Base-by-base conservation (phyloP, 2,113 vertebrate species). In the Scartelaos histophorus region DNA sequence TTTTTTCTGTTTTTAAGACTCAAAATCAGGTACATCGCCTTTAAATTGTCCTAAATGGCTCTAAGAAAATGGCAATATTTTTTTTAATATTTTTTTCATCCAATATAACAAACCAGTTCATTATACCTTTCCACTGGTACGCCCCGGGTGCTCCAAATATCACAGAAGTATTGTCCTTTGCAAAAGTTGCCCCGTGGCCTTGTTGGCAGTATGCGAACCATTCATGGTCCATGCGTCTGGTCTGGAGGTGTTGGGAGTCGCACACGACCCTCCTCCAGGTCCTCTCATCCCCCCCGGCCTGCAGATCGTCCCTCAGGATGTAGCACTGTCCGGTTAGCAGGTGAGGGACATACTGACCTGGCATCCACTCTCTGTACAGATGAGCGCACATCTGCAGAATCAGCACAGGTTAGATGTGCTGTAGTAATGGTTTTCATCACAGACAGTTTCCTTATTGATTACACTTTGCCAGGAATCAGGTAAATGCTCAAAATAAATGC, bases 191-290 rank as follows among this genome's bases (percentile, higher is more conserved):
- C 73, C 95, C 95, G 47, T 97, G 94, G 38, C 97, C 97, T 90
- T 98, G 97, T 82, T 98, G 97, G 82, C 97, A 98, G 80, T 94
- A 96, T 22, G 94, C 95, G 86, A 98, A 98, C 80, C 94, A 94
- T 22, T 94, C 94, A 7, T 96, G 96, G 72, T 93, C 80, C 15
- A 70, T 93, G 78, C 58, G 89, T 56, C 71, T 75, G 61, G 29
- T 78, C 3, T 0, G 25, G 1, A 91, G 81, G 69, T 90, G 88
- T 19, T 93, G 90, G n/a, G 89, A 88, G 9, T 95, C 94, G 79
- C 96, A 97, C 71, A 98, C 95, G 34, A 94, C 95, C 71, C 89
- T 89, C 71, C 93, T 94, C 70, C 92, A 90, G 0, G 29, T 78
- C 29, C 85, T 78, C 1, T 85, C 73, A 13, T 84, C 76, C 1